Evolutionary conservation across 2,797 vertebrate species (phyloP).

Genomic region (Ptychobarbus kaznakovi): DNA sequence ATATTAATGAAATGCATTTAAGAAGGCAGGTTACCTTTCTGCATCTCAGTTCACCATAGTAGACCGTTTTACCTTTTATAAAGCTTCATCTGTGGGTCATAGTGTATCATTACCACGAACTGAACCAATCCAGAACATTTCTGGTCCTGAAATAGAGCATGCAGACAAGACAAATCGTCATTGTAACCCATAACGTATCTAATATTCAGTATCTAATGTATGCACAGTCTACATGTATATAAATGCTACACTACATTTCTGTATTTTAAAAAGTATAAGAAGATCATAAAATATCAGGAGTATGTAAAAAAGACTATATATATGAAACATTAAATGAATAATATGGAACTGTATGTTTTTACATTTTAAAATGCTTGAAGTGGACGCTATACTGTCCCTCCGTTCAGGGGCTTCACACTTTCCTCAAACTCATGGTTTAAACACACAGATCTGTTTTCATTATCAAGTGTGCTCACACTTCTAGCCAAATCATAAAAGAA

Average conservation of each 20-base stretch:
- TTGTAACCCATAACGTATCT: background rate
- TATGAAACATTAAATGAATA: background rate
- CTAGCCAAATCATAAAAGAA: conserved; percentile 60
- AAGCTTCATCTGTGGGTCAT: conserved; percentile 23
- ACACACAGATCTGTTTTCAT: conserved; percentile 20
- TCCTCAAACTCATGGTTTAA: conserved; percentile 39
- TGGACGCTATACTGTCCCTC: conserved; percentile 40
- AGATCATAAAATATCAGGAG: conserved; percentile 36
- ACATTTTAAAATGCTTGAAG: conserved; percentile 37
- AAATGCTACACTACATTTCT: conserved; percentile 44
- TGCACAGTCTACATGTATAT: conserved; percentile 47
- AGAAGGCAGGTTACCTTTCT: conserved; percentile 43
- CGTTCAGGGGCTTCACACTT: conserved; percentile 38
- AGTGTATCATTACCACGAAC: conserved; percentile 13
- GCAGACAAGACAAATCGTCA: conserved; percentile 2
- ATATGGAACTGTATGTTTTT: conserved; percentile 47
- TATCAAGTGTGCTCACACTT: conserved; percentile 30
- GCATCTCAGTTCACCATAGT: background rate
- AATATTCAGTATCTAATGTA: conserved; percentile 19
- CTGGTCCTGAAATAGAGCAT: conserved; percentile 17
- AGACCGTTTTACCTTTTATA: conserved; percentile 24
- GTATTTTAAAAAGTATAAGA: conserved; percentile 44
- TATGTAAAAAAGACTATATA: conserved; percentile 19
- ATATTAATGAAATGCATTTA: conserved; percentile 30
- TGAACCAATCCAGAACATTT: conserved; percentile 19